Conservation (phyloP, 2,113 vertebrate species). For the Elaphurus davidianus region DNA sequence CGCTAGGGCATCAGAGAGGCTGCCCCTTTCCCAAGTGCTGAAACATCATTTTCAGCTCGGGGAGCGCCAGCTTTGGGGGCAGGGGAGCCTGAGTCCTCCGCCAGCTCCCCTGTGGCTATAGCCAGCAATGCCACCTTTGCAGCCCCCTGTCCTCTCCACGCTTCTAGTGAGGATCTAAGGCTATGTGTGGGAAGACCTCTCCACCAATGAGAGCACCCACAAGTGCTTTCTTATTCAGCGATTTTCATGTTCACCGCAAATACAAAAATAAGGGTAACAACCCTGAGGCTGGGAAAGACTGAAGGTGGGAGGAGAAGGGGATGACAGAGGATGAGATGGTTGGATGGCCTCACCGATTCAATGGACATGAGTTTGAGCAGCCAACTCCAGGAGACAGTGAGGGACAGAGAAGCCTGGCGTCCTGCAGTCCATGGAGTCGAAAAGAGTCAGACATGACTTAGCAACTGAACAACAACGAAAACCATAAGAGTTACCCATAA, state of each 20-base stretch:
- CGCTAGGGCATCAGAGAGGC: neutral
- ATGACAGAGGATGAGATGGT: neutral
- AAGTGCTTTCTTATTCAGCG: neutral
- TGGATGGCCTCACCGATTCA: neutral
- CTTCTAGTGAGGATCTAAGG: neutral
- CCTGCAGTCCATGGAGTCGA: neutral
- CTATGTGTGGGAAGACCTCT: fast-evolving
- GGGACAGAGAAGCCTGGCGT: neutral
- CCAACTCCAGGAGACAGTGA: neutral
- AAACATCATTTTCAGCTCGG: neutral
- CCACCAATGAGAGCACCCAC: neutral
- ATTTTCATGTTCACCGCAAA: neutral
- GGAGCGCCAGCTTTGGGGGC: neutral
- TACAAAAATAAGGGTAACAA: neutral
- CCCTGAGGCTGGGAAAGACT: neutral
- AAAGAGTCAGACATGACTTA: neutral
- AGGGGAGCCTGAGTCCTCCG: neutral
- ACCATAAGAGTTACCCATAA: neutral
- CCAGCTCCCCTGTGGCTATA: neutral
- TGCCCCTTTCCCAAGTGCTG: neutral
- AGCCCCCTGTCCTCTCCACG: neutral
- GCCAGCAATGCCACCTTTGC: neutral
- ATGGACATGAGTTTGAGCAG: neutral
- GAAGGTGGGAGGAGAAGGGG: neutral
- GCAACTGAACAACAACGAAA: neutral